phyloP scores from a whole-genome alignment of 2,888 invertebrate species.

The Allacma fusca region DNA sequence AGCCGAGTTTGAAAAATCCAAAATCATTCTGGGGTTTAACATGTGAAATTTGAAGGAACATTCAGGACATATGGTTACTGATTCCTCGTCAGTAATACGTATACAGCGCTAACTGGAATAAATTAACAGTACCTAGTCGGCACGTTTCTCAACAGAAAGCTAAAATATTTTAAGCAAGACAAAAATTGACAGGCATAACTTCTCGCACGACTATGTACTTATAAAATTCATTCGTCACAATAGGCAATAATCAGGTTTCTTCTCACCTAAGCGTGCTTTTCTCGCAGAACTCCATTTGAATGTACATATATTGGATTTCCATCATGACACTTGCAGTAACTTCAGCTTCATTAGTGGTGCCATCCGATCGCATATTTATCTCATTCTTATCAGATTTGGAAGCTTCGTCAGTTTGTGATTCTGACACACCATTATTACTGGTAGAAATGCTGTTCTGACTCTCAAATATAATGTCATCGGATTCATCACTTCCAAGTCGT shows the following conservation, averaged over 20 bases:
- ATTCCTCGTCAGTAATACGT: neutral
- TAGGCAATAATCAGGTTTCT: too few relatives aligned
- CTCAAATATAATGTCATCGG: conserved; percentile 74
- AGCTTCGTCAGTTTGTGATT: conserved; percentile 1
- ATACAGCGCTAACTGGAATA: too few relatives aligned
- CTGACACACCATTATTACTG: neutral
- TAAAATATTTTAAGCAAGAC: too few relatives aligned
- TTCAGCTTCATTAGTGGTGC: neutral
- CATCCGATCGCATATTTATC: neutral
- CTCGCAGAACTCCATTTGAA: conserved; percentile 99
- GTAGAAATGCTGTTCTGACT: conserved; percentile 61
- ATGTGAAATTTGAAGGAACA: too few relatives aligned
- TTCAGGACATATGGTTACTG: too few relatives aligned
- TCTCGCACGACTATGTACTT: too few relatives aligned
- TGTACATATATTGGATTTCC: conserved; percentile 79
- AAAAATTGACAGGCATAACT: too few relatives aligned
- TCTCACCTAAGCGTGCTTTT: conserved; percentile 87
- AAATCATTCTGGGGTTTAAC: too few relatives aligned
- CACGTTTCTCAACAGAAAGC: too few relatives aligned
- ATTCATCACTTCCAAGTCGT: conserved; percentile 65
- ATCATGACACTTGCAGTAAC: conserved; percentile 48
- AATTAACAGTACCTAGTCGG: too few relatives aligned
- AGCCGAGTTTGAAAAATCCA: too few relatives aligned
- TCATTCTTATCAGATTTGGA: neutral
- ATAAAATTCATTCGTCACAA: too few relatives aligned